A percentile compares a stretch with the other conserved stretches of the same genome.
Evolutionary conservation across 2,888 invertebrate species (phyloP).

Genomic region (Epirrita christyi): DNA sequence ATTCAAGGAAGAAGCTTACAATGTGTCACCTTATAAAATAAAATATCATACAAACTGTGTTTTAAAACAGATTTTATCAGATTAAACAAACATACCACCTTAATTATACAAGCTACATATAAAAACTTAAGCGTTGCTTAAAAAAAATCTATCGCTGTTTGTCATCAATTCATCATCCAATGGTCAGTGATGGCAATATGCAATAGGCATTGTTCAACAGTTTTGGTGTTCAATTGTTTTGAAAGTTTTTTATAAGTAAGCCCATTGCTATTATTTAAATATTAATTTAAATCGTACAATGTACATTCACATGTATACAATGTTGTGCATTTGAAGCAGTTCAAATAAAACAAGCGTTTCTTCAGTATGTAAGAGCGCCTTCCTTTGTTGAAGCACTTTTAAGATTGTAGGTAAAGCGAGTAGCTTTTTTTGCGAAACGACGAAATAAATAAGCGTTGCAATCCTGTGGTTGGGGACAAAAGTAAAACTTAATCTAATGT

Average conservation of each 20-base stretch:
- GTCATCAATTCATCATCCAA: too few relatives aligned
- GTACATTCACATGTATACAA: constrained; percentile 6
- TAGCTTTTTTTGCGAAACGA: constrained; percentile 25
- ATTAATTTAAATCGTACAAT: background rate
- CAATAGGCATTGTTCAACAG: too few relatives aligned
- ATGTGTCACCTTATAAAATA: background rate
- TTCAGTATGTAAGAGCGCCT: background rate
- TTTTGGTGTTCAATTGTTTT: too few relatives aligned
- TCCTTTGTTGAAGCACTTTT: constrained; percentile 20
- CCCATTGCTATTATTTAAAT: too few relatives aligned
- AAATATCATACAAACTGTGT: background rate
- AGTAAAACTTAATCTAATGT: constrained; percentile 39
- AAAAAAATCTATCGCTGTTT: too few relatives aligned
- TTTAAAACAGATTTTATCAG: background rate
- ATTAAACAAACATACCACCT: background rate
- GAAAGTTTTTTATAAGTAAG: too few relatives aligned
- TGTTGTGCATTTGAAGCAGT: constrained; percentile 19
- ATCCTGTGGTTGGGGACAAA: constrained; percentile 51
- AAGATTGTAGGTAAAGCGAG: constrained; percentile 22
- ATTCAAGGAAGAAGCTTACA: background rate
- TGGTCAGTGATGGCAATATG: too few relatives aligned
- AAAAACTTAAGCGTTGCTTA: too few relatives aligned
- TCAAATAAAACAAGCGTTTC: constrained; percentile 13
- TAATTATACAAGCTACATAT: too few relatives aligned
- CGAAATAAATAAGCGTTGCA: constrained; percentile 45